These are phyloP conservation scores for Maniola hyperantus DNA, from an alignment of 2,888 invertebrate species.

Conservation along the genomic window DNA sequence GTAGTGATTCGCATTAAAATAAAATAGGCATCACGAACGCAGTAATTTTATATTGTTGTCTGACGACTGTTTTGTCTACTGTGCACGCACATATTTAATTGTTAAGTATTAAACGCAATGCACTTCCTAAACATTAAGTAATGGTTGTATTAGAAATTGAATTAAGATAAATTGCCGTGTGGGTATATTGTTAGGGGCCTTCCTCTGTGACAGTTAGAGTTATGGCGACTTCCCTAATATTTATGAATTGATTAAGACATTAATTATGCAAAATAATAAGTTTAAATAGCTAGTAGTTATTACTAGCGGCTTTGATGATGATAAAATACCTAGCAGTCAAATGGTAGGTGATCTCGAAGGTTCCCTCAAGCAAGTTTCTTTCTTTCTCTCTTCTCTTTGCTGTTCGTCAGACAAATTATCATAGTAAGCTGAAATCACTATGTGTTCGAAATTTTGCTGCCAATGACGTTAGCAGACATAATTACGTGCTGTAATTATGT, in stretches of 20 bases:
- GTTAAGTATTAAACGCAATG: conserved; percentile 56
- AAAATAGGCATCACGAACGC: too few species aligned
- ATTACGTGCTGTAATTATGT: too few species aligned
- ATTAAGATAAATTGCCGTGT: conserved; percentile 51
- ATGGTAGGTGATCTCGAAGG: too few species aligned
- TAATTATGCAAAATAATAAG: conserved; percentile 19
- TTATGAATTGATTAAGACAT: conserved; percentile 29
- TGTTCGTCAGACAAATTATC: too few species aligned
- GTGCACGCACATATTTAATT: conserved; percentile 39
- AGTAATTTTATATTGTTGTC: background rate
- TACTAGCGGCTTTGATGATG: background rate
- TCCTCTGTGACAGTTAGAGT: conserved; percentile 36
- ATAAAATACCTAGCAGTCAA: background rate
- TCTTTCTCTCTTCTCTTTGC: too few species aligned
- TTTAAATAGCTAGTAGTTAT: background rate
- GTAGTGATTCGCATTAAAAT: too few species aligned
- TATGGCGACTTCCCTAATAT: conserved; percentile 37
- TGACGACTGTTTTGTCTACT: background rate
- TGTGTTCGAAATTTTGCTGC: too few species aligned
- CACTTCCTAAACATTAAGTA: conserved; percentile 52
- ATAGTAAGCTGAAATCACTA: too few species aligned
- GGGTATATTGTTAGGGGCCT: conserved; percentile 37
- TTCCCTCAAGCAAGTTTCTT: too few species aligned
- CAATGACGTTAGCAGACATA: too few species aligned
- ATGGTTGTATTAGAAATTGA: conserved; percentile 63